A percentile compares a stretch with the other conserved stretches of the same genome.
Conservation (phyloP, 2,113 vertebrate genomes). For the Sminthopsis crassicaudata region DNA sequence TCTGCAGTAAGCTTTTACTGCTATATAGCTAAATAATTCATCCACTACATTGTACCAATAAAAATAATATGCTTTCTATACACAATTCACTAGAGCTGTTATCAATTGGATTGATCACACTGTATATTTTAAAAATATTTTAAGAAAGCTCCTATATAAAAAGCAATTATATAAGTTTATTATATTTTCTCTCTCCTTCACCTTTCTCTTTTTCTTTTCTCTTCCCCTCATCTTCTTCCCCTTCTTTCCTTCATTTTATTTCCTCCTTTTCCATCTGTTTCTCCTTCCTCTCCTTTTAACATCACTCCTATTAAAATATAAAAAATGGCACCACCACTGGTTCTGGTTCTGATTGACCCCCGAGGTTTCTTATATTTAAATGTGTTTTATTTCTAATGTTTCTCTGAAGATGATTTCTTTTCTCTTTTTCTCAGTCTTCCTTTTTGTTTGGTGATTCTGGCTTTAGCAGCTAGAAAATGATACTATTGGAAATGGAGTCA, state of each 20-base stretch:
- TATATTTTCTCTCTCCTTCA: constrained; percentile 3
- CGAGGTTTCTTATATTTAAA: neutral
- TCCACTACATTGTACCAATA: constrained; percentile 54
- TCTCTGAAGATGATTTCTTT: constrained; percentile 20
- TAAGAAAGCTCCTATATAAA: constrained; percentile 23
- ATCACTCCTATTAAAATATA: neutral
- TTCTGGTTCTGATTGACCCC: neutral
- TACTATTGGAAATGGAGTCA: constrained; percentile 1
- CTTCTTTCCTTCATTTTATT: neutral
- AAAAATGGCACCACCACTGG: neutral
- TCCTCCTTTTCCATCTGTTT: constrained; percentile 8
- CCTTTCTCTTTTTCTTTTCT: neutral
- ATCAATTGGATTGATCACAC: constrained; percentile 47
- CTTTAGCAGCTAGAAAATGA: neutral
- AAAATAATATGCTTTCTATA: constrained; percentile 54
- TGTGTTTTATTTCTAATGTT: constrained; percentile 30
- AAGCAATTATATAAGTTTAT: constrained; percentile 49
- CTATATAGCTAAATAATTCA: constrained; percentile 68
- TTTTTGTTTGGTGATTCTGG: constrained; percentile 28
- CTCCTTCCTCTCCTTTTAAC: neutral
- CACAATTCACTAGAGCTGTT: constrained; percentile 48
- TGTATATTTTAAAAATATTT: constrained; percentile 49
- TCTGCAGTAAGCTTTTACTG: constrained; percentile 57
- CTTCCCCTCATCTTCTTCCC: neutral
- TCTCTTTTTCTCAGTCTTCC: neutral